Conservation (phyloP, 2,113 vertebrate species). For the Hipposideros armiger region DNA sequence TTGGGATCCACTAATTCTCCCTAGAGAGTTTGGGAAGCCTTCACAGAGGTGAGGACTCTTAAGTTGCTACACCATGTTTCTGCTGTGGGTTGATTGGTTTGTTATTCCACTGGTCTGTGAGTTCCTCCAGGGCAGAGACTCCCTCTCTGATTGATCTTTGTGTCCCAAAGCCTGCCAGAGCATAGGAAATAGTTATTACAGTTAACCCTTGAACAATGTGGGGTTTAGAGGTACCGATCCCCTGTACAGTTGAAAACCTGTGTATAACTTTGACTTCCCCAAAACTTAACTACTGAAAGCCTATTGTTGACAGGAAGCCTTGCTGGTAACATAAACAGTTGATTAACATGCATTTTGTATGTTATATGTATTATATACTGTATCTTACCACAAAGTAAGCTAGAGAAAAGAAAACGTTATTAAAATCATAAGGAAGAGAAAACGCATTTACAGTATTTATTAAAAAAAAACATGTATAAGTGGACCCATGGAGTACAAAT, state of each 20-base stretch:
- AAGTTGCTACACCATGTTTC: fast-evolving
- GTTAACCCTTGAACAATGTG: neutral
- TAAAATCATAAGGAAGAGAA: neutral
- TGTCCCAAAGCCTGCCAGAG: slow-evolving; percentile 6
- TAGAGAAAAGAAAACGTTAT: neutral
- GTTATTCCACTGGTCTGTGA: neutral
- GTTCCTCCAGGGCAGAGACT: neutral
- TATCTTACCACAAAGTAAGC: neutral
- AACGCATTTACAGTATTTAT: neutral
- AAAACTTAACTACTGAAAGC: neutral
- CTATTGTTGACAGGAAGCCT: neutral
- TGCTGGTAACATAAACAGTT: neutral
- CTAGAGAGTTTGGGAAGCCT: neutral
- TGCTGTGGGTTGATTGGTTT: neutral
- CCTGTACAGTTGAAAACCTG: neutral
- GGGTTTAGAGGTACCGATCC: neutral
- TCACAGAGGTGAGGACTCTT: neutral
- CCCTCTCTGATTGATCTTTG: fast-evolving
- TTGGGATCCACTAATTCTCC: neutral
- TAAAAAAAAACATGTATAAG: neutral
- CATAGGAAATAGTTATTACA: neutral
- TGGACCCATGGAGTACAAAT: neutral
- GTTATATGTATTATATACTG: neutral
- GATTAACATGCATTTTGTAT: neutral
- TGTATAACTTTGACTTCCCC: neutral